Conservation (phyloP, 2,797 vertebrate genomes). For the Myiothlypis coronata region DNA sequence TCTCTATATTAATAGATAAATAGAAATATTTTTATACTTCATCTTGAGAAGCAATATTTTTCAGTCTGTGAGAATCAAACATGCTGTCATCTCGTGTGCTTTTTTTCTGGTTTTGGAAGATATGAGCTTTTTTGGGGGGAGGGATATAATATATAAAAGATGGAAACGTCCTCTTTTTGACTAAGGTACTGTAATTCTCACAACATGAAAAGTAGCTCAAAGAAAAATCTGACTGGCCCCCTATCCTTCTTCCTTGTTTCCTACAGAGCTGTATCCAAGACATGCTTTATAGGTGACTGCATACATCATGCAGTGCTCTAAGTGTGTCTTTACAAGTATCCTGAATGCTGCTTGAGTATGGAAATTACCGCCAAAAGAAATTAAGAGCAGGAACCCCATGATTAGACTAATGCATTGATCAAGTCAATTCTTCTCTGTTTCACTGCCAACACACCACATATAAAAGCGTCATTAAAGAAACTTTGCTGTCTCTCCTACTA, state of each 20-base stretch:
- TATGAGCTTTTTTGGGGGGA: neutral
- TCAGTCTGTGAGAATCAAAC: neutral
- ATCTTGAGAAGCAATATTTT: slow-evolving; percentile 9
- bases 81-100: neutral
- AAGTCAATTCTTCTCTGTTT: slow-evolving; percentile 84
- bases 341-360: slow-evolving; percentile 69
- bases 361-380: slow-evolving; percentile 83
- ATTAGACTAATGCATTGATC: slow-evolving; percentile 84
- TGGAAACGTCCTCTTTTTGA: slow-evolving; percentile 61
- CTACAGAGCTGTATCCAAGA: slow-evolving; percentile 56
- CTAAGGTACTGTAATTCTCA: slow-evolving; percentile 68
- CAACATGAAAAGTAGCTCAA: slow-evolving; percentile 72
- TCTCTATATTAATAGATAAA: neutral
- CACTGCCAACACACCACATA: slow-evolving; percentile 79
- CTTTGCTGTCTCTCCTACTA: slow-evolving; percentile 77
- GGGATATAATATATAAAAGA: slow-evolving; percentile 38
- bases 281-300: slow-evolving; percentile 73
- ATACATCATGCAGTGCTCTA: slow-evolving; percentile 66
- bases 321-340: slow-evolving; percentile 73
- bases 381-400: slow-evolving; percentile 79
- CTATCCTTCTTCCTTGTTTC: slow-evolving; percentile 58
- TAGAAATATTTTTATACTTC: neutral
- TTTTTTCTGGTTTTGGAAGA: neutral
- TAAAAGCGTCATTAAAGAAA: slow-evolving; percentile 82
- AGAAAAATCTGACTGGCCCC: slow-evolving; percentile 55